These are phyloP conservation scores for Syngnathus typhle DNA, from an alignment of 2,113 vertebrate genomes.

Conservation along the genomic window DNA sequence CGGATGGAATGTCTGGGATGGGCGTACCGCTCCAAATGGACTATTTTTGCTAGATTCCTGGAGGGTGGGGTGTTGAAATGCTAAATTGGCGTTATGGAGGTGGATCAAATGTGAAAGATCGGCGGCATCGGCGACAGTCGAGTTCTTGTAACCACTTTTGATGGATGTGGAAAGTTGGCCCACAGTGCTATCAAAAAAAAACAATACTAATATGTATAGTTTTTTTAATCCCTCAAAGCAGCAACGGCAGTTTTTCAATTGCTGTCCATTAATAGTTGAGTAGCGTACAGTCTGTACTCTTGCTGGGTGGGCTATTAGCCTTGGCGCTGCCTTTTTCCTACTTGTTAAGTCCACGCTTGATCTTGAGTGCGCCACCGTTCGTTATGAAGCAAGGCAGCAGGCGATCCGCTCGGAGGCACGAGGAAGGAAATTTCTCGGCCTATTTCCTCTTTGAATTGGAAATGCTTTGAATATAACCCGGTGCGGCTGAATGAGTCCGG, in stretches of 20 bases:
- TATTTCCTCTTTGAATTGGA: conserved; percentile 2
- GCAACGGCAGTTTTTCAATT: background rate
- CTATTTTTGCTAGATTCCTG: background rate
- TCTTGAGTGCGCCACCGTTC: background rate
- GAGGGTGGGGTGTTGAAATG: background rate
- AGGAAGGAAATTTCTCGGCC: background rate
- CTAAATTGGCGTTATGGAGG: background rate
- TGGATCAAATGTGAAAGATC: background rate
- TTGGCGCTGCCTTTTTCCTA: background rate
- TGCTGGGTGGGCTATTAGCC: background rate
- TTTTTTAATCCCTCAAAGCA: background rate
- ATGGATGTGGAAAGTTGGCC: background rate
- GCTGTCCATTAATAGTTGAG: background rate
- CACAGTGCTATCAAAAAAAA: background rate
- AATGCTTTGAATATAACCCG: background rate
- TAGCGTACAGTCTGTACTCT: background rate
- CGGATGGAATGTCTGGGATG: background rate
- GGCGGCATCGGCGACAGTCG: background rate
- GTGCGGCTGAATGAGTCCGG: background rate
- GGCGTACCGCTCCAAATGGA: background rate
- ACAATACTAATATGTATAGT: background rate
- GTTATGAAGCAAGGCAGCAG: conserved; percentile 2
- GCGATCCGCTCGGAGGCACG: background rate
- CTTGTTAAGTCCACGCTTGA: background rate
- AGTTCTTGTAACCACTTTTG: background rate